Evolutionary conservation across 2,797 vertebrate genomes (phyloP), one percentile per base, ranked within the genome.

Genomic region (Notamacropus eugenii): DNA sequence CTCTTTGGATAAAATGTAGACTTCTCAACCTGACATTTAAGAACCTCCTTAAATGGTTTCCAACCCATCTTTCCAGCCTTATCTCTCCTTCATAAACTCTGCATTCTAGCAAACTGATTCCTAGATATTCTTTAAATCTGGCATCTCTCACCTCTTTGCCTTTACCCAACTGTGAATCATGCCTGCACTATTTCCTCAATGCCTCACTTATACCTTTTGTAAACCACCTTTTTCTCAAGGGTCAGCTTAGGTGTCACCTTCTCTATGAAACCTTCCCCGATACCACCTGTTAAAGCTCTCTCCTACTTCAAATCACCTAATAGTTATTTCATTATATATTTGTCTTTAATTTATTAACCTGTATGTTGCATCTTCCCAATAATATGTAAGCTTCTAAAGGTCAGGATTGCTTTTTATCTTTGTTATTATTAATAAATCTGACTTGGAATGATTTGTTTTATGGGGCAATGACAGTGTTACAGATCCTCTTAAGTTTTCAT

Each of bases 401-500:
- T 27, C 74, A 87, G 74, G 74, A 46, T 27, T 87, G 40, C 74
- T 87, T 87, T 27, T 50, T 10, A 34, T 16, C 4, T 34, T 31
- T 34, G 59, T 59, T 62, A 4, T 62, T 62, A 62, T 62, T 31
- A 62, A 34, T 34, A 67, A 67, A 16, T 87, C 1, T 87, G 74
- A 50, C 22, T 10, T 50, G 74, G 46, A 55, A 91, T 91, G 22
- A 91, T 95, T 46, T 97, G 74, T 96, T 97, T 95, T 97, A 96
- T 90, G 94, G 96, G 34, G 55, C 55, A 95, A 59, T 93, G 67
- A 92, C 94, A 67, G 31, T 96, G 95, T 94, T 95, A 95, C 90
- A 95, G 82, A 94, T 62, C 94, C n/a, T 98, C 91, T 46, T 96
- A 97, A 96, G 57, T 96, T 96, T 96, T 95, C 59, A 96, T 93